Base-by-base conservation (phyloP, 1,140 invertebrate genomes). In the Orius insidiosus region DNA sequence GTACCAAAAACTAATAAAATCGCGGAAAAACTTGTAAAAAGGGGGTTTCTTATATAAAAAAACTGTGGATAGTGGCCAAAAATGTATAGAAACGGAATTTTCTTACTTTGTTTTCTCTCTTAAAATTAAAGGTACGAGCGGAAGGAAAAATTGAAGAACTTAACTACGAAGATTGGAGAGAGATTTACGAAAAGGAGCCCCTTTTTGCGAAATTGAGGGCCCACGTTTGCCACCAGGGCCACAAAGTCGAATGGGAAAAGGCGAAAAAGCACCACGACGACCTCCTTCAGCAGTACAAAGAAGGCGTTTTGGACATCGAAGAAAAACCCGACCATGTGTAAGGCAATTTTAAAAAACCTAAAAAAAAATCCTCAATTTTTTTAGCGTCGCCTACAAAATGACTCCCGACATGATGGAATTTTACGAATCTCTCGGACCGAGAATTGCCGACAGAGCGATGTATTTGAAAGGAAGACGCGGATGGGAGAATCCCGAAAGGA, bases 241-340 rank as follows among this genome's bases (percentile, higher is more conserved):
- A 52, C 16, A 45, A 48, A 30, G 58, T 66, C 0, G 56, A 63
- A 10, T 70, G 67, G 67, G 50, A 65, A 0, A 53, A 63, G 3
- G 53, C 62, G 30, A 61, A 68, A 37, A 48, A 57, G 4, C 44
- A 54, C 3, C 62, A 67, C 42, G 62, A 67, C 34, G 43, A 61
- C 30, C 45, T 67, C 36, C 46, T 60, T 2, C 32, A 56, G 1
- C 45, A 61, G 31, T 56, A 54, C 35, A 43, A 44, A 13, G 48
- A 51, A 5, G 55, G 56, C 0, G 52, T 56, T 15, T n/a, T n/a
- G n/a, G 45, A 52, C 13, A 38, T 45, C 11, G 52, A 67, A 9
- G 46, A 55, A 0, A 63, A 65, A 57, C 67, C 68, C 3, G 59
- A 65, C 40, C 59, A 68, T 47, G 58, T 66, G 68, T 69, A 57